Evolutionary conservation across 2,113 vertebrate genomes (phyloP), one percentile per base, ranked within the genome.

Genomic region (Prunella fulvescens): DNA sequence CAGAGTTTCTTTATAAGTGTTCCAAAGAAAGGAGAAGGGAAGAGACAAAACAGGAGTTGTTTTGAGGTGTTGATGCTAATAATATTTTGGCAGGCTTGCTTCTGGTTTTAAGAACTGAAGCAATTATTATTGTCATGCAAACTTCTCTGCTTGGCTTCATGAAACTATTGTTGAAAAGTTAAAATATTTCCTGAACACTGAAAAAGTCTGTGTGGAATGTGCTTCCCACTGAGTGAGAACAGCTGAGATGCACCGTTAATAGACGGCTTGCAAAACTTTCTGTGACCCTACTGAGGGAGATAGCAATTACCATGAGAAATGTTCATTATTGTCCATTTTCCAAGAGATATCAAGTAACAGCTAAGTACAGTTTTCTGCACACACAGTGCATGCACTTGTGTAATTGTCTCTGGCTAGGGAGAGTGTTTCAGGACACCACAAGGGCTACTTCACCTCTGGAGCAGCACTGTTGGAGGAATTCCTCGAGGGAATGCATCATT

Each of bases 281-380:
- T 3, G 7, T 86, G 92, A 94, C 88, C 90, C 81, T 48, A 42
- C 33, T 11, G 64, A 80, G 82, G 56, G 58, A 88, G 79, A 66
- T 14, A 90, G 58, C 81, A 90, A 85, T 94, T 96, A 94, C 69
- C 39, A 44, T 37, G 67, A 88, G 76, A 86, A 97, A 97, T 93
- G 72, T 69, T 82, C 17, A 2, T 78, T 77, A 95, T 78, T 81
- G 79, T 73, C 88, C 29, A 12, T 86, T 93, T 94, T 71, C 82
- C 81, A 74, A 39, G 86, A 85, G 44, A 33, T 74, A 86, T 40
- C 86, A 64, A 67, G 66, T 2, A 4, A 40, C 20, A 62, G 18
- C 74, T 50, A 58, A 72, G 53, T 62, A 31, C 29, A 62, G 62
- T 31, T 82, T 54, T 74, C 70, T 86, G 42, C 54, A 62, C 29